Evolutionary conservation across 2,888 invertebrate genomes (phyloP), one percentile per base, ranked within the genome.

Genomic region (Phoenoteleia sp.): DNA sequence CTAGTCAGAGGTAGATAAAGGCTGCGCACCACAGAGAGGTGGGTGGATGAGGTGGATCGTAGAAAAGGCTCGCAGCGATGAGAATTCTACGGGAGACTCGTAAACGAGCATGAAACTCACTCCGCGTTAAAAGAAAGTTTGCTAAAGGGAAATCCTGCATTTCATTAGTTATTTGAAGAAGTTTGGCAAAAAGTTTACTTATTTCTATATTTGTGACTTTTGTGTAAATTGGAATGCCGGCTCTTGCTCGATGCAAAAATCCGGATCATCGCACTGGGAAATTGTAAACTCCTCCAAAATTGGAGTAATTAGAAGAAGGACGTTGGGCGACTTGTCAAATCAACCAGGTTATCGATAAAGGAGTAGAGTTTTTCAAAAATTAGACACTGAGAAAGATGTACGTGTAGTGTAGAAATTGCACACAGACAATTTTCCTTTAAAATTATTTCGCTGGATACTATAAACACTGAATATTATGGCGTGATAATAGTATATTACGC

Each of bases 21-120:
- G 77, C 69, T 47, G 54, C 33, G 67, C 39, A 69, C 67, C 11
- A 33, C 25, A 21, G 54, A 29, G 29, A 5, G 27, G 49, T 19
- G 21, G 54, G 23, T 52, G 52, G 58, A 77, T 52, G 64, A 81
- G 67, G 71, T 6, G 72, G 82, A 84, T 81, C 56, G 84, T 74
- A 72, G 84, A 81, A 84, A 84, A 84, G 84, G 81, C 84, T 84
- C 60, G 77, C 77, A 85, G 85, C 85, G 77, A 85, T 85, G 85
- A 85, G 69, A 71, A 86, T 77, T 62, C 69, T 74, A 85, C 76
- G 64, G 77, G 81, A 81, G 85, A 85, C 77, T 81, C 72, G 76
- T 66, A 86, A 85, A 86, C 58, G 84, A 79, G 81, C 81, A 79
- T 74, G 67, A 80, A 86, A 84, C 77, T 84, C 83, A 47, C 56